These are phyloP conservation scores for Sarcophilus harrisii DNA, from an alignment of 2,797 vertebrate species.

Conservation along the genomic window DNA sequence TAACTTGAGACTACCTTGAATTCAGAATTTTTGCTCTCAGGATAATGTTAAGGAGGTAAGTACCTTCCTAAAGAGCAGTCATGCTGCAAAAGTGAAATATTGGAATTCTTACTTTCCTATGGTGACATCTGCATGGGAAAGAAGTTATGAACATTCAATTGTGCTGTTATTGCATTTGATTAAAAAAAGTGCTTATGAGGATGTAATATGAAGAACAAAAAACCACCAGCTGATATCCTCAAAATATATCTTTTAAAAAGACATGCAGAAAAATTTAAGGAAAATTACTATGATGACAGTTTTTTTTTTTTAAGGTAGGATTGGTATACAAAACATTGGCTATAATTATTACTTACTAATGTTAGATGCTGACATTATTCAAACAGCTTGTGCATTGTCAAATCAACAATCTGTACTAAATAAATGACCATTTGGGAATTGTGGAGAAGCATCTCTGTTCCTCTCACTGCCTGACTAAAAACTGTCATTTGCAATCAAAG, in stretches of 20 bases:
- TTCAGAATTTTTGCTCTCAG: slow-evolving; percentile 51
- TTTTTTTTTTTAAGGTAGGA: slow-evolving; percentile 19
- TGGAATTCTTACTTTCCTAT: background rate
- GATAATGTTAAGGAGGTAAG: slow-evolving; percentile 50
- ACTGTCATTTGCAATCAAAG: slow-evolving; percentile 67
- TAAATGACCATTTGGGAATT: slow-evolving; percentile 76
- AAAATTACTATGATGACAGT: background rate
- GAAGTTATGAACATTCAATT: background rate
- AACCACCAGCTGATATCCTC: background rate
- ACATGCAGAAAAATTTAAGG: background rate
- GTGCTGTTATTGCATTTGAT: background rate
- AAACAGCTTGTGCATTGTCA: slow-evolving; percentile 74
- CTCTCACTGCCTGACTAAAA: slow-evolving; percentile 66
- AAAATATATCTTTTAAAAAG: slow-evolving; percentile 18
- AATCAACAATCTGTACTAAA: slow-evolving; percentile 76
- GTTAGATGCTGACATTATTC: slow-evolving; percentile 50
- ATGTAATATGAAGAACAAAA: slow-evolving; percentile 5
- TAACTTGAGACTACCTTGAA: slow-evolving; percentile 59
- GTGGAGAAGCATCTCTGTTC: slow-evolving; percentile 60
- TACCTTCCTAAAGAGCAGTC: slow-evolving; percentile 58
- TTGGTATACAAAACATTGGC: rapidly evolving
- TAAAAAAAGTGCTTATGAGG: background rate
- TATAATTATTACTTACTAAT: slow-evolving; percentile 66
- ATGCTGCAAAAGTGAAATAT: background rate
- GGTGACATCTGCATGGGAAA: background rate